Conservation (phyloP, 1,140 invertebrate genomes). For the Brachionus calyciflorus region DNA sequence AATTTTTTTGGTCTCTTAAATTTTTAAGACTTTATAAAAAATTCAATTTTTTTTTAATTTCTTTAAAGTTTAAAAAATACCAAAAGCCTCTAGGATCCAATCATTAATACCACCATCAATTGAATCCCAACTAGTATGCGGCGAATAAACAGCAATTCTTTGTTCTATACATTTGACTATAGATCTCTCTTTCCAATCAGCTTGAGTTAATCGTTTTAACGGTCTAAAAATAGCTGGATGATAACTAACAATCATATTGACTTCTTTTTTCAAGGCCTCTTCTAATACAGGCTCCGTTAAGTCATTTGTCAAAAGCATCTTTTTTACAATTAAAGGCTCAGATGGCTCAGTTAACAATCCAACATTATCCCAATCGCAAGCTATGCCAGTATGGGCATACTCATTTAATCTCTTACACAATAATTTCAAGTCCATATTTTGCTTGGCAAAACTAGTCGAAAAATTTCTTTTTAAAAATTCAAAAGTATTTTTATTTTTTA, state of each 20-base stretch:
- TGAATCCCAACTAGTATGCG: conserved; percentile 70
- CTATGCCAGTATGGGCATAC: conserved; percentile 65
- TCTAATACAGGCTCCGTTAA: conserved; percentile 79
- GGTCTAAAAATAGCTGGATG: conserved; percentile 88
- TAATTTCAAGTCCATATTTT: conserved; percentile 32
- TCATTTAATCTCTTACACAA: conserved; percentile 22
- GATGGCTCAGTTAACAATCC: conserved; percentile 81
- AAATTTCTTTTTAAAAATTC: conserved; percentile 21
- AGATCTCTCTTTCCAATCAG: conserved; percentile 75
- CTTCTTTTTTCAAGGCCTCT: conserved; percentile 70
- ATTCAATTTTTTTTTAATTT: too few species aligned
- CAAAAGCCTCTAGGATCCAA: conserved; percentile 44
- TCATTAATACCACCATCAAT: conserved; percentile 42
- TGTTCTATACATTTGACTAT: conserved; percentile 77
- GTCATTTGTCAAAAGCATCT: conserved; percentile 86
- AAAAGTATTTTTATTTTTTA: too few species aligned
- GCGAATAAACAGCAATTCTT: conserved; percentile 83
- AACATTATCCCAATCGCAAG: conserved; percentile 91
- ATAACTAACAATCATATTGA: conserved; percentile 81
- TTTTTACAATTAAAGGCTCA: conserved; percentile 50
- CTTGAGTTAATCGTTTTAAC: conserved; percentile 72
- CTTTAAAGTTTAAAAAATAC: too few species aligned
- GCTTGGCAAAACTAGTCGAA: not conserved
- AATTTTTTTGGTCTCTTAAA: conserved; percentile 12
- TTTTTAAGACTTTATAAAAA: not conserved